Conservation (phyloP, 1,140 invertebrate genomes). For the Tribolium castaneum region DNA sequence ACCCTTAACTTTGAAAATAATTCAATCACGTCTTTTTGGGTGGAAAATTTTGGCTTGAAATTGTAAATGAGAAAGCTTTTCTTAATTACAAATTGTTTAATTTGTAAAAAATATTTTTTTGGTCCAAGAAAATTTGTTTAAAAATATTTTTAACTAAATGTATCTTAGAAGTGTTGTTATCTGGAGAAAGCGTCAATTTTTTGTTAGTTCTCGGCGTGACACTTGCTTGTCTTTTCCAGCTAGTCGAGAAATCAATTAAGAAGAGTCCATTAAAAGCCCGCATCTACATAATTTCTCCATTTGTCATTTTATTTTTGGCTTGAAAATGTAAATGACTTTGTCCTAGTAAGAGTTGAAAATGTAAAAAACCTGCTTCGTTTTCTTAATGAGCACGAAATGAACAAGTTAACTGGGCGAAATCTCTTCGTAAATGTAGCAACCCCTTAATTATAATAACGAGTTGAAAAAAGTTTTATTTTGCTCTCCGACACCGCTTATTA, state of each 20-base stretch:
- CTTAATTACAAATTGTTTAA: too few species aligned
- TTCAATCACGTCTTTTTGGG: too few species aligned
- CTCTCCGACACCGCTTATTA: background rate
- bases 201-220: background rate
- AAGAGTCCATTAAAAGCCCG: conserved; percentile 10
- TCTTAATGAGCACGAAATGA: conserved; percentile 28
- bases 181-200: background rate
- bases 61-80: too few species aligned
- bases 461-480: conserved; percentile 19
- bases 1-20: too few species aligned
- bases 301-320: conserved; percentile 1
- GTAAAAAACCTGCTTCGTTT: conserved; percentile 34
- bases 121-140: too few species aligned
- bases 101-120: too few species aligned
- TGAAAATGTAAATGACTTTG: conserved; percentile 28
- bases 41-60: too few species aligned
- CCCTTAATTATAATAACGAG: conserved; percentile 21
- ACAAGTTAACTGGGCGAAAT: conserved; percentile 13
- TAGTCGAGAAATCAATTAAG: conserved; percentile 17
- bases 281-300: conserved; percentile 24
- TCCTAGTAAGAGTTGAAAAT: conserved; percentile 23
- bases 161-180: background rate
- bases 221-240: background rate
- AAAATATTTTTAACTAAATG: too few species aligned
- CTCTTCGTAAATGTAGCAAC: conserved; percentile 17